Base-by-base conservation (phyloP, 2,797 vertebrate species). In the Apodemus agrarius region DNA sequence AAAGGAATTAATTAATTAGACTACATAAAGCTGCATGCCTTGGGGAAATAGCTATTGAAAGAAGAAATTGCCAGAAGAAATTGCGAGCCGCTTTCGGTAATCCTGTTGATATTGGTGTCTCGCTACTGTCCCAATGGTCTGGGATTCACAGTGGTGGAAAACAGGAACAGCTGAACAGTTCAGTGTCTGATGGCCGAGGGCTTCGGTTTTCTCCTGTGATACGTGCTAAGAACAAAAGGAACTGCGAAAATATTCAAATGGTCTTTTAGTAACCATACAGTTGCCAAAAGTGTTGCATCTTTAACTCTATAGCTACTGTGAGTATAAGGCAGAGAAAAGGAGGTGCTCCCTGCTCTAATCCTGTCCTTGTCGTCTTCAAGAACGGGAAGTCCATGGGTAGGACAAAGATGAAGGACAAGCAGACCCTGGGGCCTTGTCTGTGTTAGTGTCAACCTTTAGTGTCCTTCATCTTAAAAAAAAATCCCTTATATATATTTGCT, bases 1-100 rank as follows among this genome's bases (percentile, higher is more conserved):
- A 94, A 95, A 78, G 63, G 37, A 91, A 91, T 95, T 90, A 93
- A 94, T 88, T 88, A 88, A 74, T 86, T 93, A 43, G 40, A 79
- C 46, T 75, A 65, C 52, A 88, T 91, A 94, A 94, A 94, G 83
- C 24, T 79, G 12, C n/a, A 89, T 80, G 61, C 21, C 65, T 90
- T 83, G 67, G 78, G 52, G 67, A 82, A 72, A 43, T 40, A 79
- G 37, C 29, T 96, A 94, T 76, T 89, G 65, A 78, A 24, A 84
- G 86, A 89, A 63, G 69, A 94, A 69, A 84, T 1, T 75, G 78
- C 24, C 69, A 54, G 46, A 83, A 82, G 69, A 93, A 69, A 84
- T 0, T 61, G 83, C 31, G 78, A 93, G 88, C 49, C 84, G 49
- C 29, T 93, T 84, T 90, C 21, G 14, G 40, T 54, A 80, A 91